These are phyloP conservation scores for Anagyrus pseudococci DNA, from an alignment of 2,888 invertebrate species.

Conservation along the genomic window DNA sequence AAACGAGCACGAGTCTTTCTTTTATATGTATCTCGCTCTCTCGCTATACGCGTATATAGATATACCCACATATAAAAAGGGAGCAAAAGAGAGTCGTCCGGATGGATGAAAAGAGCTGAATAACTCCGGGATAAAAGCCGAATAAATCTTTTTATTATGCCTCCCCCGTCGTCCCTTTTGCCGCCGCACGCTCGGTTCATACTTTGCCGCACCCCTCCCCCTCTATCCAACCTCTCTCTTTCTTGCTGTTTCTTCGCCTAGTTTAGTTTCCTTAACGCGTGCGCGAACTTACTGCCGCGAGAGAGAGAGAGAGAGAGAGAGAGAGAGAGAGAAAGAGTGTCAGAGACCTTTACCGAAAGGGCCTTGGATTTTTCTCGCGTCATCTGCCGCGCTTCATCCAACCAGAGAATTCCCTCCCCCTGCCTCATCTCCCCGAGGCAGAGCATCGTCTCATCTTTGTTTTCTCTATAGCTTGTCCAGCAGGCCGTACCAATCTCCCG, in stretches of 20 bases:
- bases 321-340: not conserved
- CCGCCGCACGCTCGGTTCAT: conserved; percentile 46
- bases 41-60: too few species aligned
- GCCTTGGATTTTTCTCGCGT: conserved; percentile 39
- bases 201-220: conserved; percentile 34
- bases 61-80: conserved; percentile 40
- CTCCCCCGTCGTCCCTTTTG: conserved; percentile 48
- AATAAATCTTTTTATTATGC: conserved; percentile 63
- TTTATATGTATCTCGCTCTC: too few species aligned
- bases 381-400: conserved; percentile 33
- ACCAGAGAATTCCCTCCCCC: conserved; percentile 21
- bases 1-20: too few species aligned
- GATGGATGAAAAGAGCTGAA: conserved; percentile 60
- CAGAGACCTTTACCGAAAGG: conserved; percentile 18
- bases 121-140: conserved; percentile 61
- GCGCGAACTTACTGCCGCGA: not conserved
- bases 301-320: not conserved
- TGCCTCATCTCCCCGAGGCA: conserved; percentile 29
- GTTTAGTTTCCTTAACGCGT: conserved; percentile 18
- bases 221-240: conserved; percentile 26
- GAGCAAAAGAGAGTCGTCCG: conserved; percentile 46
- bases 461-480: too few species aligned
- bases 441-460: conserved; percentile 11
- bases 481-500: conserved; percentile 25
- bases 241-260: conserved; percentile 25